Evolutionary conservation across 1,140 invertebrate genomes (phyloP), one percentile per base, ranked within the genome.

Genomic region (Wasmannia auropunctata): DNA sequence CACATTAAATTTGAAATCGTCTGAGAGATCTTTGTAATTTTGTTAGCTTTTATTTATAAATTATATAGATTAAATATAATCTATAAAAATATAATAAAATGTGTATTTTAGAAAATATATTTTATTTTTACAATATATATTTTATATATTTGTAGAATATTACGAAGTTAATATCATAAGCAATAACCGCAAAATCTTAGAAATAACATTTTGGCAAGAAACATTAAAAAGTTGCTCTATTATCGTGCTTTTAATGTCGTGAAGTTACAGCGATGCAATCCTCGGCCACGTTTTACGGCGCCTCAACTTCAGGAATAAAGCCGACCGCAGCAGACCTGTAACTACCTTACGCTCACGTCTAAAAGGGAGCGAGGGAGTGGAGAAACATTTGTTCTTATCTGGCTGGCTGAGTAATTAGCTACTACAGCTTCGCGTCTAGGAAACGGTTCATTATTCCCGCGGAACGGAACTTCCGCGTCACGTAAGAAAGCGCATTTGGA

Each of bases 371-470:
- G n/a, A 65, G 19, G n/a, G 28, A 79, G 28, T 49, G 25, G 25
- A 49, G 19, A 79, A 81, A 43, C 34, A 25, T 69, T 69, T 56
- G 51, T 69, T 69, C 63, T 69, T 56, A 69, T 81, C 77, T 81
- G 16, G 43, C 31, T 16, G 28, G 31, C 31, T 40, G 31, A 69
- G 31, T 69, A 80, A 69, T 69, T 67, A 69, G 22, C 76, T 28
- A 14, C 76, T 28, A 4, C n/a, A 69, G 40, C 19, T 67, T 67
- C 31, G 46, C n/a, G 76, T 67, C 62, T 67, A 37, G 49, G n/a
- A 81, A 67, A 80, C 22, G 34, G 49, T 81, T 56, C 46, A 54
- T 81, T 81, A 81, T 37, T 81, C 51, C 16, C 5, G 60, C 16
- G 28, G 76, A 37, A 37, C n/a, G 11, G n/a, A 80, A 67, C 22